Conservation (phyloP, 1,140 invertebrate species). For the Drosophila virilis region DNA sequence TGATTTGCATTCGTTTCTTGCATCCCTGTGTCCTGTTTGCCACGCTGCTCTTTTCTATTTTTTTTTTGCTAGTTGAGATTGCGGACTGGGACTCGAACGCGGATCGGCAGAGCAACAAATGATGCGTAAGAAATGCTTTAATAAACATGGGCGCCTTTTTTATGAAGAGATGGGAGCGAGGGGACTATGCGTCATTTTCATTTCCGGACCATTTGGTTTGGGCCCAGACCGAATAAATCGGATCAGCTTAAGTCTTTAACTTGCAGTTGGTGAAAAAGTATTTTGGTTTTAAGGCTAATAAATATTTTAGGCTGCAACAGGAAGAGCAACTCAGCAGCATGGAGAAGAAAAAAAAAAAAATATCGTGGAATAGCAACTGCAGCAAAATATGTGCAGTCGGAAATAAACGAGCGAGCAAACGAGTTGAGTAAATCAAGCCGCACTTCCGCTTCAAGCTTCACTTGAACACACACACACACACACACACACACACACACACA, state of each 20-base stretch:
- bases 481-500: constrained; percentile 3
- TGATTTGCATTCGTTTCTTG: constrained; percentile 37
- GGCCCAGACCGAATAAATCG: constrained; percentile 26
- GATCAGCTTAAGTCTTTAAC: constrained; percentile 54
- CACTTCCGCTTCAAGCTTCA: constrained; percentile 76
- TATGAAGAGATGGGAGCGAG: not conserved
- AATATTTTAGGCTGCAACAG: constrained; percentile 48
- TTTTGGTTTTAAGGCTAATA: constrained; percentile 51
- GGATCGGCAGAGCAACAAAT: constrained; percentile 60
- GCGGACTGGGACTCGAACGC: constrained; percentile 17
- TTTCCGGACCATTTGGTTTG: constrained; percentile 46
- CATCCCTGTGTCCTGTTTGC: not conserved
- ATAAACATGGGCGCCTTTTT: constrained; percentile 53
- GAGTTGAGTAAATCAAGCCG: constrained; percentile 82
- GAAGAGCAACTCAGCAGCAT: constrained; percentile 2
- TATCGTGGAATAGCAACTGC: constrained; percentile 18
- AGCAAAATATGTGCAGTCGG: constrained; percentile 69
- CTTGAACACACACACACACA: constrained; percentile 32
- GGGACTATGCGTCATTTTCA: constrained; percentile 20
- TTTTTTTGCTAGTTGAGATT: constrained; percentile 3
- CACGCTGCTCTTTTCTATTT: not conserved
- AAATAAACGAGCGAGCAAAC: constrained; percentile 76
- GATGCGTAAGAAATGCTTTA: constrained; percentile 81
- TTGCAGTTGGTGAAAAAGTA: constrained; percentile 33
- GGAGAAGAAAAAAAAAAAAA: not conserved